Percentiles rank a stretch among this genome's conserved stretches.
phyloP scores from a whole-genome alignment of 2,113 vertebrate genomes.

The Sebastes schlegelii region DNA sequence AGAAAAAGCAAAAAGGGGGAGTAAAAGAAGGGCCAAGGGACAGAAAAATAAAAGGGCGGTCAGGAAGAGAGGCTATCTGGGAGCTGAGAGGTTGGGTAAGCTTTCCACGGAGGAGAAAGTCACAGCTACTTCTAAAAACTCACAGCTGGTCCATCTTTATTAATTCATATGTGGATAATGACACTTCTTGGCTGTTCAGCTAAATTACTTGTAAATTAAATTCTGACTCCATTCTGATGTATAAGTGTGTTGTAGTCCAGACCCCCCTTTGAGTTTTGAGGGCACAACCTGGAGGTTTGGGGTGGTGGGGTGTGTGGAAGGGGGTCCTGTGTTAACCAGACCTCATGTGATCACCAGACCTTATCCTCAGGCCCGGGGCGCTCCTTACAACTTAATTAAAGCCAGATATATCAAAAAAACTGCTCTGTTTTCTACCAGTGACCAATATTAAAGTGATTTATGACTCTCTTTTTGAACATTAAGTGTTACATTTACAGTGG shows the following conservation, averaged over 20 bases:
- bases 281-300: constrained; percentile 36
- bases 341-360: constrained; percentile 74
- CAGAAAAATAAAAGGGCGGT: constrained; percentile 47
- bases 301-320: neutral
- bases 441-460: constrained; percentile 82
- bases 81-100: constrained; percentile 45
- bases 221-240: constrained; percentile 27
- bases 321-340: constrained; percentile 63
- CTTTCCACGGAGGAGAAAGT: constrained; percentile 48
- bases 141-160: constrained; percentile 64
- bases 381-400: constrained; percentile 80
- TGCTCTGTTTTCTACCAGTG: constrained; percentile 56
- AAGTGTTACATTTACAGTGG: constrained; percentile 79
- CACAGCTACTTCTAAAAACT: constrained; percentile 42
- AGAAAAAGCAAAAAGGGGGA: constrained; percentile 48
- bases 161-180: constrained; percentile 50
- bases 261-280: constrained; percentile 47
- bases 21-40: constrained; percentile 59
- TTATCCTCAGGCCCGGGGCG: constrained; percentile 59
- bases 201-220: constrained; percentile 33
- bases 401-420: constrained; percentile 76
- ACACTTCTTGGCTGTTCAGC: constrained; percentile 19
- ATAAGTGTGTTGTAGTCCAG: neutral
- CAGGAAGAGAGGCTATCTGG: constrained; percentile 56
- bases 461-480: constrained; percentile 78